Base-by-base conservation (phyloP, 2,113 vertebrate species). In the Rhineura floridana region DNA sequence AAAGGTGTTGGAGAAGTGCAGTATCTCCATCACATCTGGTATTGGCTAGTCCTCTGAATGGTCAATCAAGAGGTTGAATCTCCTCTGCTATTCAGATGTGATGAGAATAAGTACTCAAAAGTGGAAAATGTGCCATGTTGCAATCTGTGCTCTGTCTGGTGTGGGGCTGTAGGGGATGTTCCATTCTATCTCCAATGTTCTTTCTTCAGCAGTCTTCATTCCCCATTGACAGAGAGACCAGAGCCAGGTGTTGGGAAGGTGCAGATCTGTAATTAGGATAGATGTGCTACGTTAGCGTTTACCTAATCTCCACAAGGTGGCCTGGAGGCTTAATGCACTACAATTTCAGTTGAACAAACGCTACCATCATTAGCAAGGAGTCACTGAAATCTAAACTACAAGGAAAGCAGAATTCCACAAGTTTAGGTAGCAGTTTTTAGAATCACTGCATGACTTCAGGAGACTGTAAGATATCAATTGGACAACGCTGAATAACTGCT, bases 1-100 rank as follows among this genome's bases (percentile, higher is more conserved):
- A 83, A 48, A 50, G 42, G 55, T 75, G 72, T 11, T 63, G 87
- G 36, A 83, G 46, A 44, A 88, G 46, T n/a, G 59, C 72, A 83
- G 59, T 46, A 44, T 83, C 44, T 65, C 59, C 28, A 46, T 25
- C 23, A 65, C 36, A 13, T 67, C 42, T 77, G 80, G 25, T 62
- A 72, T 21, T 79, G 12, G 25, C 52, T 76, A 28, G 33, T 28
- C 36, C 33, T 69, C 17, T 52, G 69, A 28, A 5, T 52, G 59
- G 62, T 50, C 46, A 67, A 42, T 33, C 12, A 62, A 88, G 87
- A 83, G 80, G 70, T 44, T 77, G 81, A 23, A 67, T 83, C 72
- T 25, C 44, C 11, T 81, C 28, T 81, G 77, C 33, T 33, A 39
- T 6, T 28, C 19, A 73, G 44, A 33, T 84, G 44, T 80, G 39